Base-by-base conservation (phyloP, 2,888 invertebrate species). In the Drosophila merina region DNA sequence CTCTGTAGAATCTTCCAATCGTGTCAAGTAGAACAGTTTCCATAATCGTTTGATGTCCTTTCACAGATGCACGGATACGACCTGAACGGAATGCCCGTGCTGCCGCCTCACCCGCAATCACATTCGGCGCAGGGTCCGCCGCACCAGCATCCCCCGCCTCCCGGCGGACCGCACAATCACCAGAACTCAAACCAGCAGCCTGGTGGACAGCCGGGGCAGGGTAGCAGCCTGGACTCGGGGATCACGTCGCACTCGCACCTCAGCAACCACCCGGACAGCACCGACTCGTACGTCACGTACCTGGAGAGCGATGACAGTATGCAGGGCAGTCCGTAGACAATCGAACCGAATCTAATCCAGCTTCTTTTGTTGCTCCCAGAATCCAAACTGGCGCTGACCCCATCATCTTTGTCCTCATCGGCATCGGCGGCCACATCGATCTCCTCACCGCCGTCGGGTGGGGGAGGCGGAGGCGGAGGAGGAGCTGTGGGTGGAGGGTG, bases 31-130 rank as follows among this genome's bases (percentile, higher is more conserved):
- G 5, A 36, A 36, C 20, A 20, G 20, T 20, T 20, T 20, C 20
- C 2, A 36, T 4, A 36, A 3, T 36, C 10, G 36, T n/a, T 31
- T 31, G 9, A 3, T 31, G 7, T 31, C 9, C 33, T n/a, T 36
- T n/a, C 92, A 0, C 93, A 97, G 97, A 97, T 97, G 97, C 97
- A 97, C 89, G 97, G 97, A 68, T 97, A 97, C 90, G 97, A 97
- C 90, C 93, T 97, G 72, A 93, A 93, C 67, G 93, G 93, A 45
- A 92, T 93, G 89, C 93, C 93, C 48, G 92, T 93, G 44, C 78
- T 90, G 76, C 90, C 90, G 44, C 86, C 89, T 26, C 90, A 90
- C 70, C 88, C 82, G 66, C 87, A 86, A 50, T 93, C 93, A 67
- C 62, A 62, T 20, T 93, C 93, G 7, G 93, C 93, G 33, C 90